Conservation (phyloP, 2,797 vertebrate genomes). For the Sternotherus odoratus region DNA sequence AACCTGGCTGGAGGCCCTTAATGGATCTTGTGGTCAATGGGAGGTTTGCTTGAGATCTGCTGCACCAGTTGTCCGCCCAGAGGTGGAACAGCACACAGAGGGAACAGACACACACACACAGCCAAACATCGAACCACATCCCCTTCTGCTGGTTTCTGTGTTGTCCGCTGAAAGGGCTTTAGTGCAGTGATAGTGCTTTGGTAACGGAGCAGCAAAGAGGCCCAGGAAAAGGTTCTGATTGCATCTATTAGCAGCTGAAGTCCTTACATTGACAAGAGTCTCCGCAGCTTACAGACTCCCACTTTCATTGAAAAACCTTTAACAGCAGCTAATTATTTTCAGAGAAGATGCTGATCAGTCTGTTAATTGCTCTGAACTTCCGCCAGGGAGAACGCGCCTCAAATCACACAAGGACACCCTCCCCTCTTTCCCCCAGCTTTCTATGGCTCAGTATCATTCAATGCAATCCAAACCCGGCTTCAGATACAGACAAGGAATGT, state of each 20-base stretch:
- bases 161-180: background rate
- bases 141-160: background rate
- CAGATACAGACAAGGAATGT: background rate
- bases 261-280: background rate
- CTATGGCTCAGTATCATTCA: background rate
- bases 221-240: background rate
- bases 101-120: no score
- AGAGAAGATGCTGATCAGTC: background rate
- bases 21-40: no score
- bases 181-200: background rate
- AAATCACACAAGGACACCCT: background rate
- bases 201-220: background rate
- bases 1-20: no score
- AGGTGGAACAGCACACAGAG: no score
- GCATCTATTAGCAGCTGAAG: background rate
- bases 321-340: background rate
- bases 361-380: background rate
- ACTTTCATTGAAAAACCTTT: background rate
- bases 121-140: no score
- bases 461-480: background rate
- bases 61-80: no score
- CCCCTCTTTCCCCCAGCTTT: background rate
- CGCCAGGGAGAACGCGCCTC: background rate
- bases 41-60: no score
- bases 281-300: background rate